Conservation (phyloP, 2,888 invertebrate genomes). For the Plebejus anna region DNA sequence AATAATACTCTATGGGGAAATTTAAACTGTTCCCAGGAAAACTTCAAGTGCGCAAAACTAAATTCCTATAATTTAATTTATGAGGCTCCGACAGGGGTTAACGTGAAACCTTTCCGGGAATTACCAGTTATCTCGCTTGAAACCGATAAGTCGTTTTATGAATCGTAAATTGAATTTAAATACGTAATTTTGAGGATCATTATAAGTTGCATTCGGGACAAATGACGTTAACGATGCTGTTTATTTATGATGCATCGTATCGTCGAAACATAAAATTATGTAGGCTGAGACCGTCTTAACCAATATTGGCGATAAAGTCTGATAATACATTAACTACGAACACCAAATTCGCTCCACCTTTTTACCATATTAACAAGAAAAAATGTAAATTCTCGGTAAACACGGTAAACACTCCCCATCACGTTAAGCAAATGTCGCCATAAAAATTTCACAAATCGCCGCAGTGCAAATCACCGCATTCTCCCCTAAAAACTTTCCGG, state of each 20-base stretch:
- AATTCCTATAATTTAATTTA: slow-evolving; percentile 25
- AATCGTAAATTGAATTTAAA: slow-evolving; percentile 1
- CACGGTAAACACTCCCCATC: not conserved
- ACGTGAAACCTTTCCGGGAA: not conserved
- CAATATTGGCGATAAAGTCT: not conserved
- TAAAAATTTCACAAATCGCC: slow-evolving; percentile 38
- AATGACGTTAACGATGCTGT: not conserved
- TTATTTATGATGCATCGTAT: slow-evolving; percentile 5
- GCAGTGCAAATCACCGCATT: slow-evolving; percentile 37
- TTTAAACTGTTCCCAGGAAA: slow-evolving; percentile 45
- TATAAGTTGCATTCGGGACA: not conserved
- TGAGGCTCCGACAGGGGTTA: not conserved
- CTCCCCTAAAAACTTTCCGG: slow-evolving; percentile 37
- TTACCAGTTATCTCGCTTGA: not conserved
- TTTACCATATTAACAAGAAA: not conserved
- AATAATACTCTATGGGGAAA: slow-evolving; percentile 68
- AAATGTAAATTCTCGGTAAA: not conserved
- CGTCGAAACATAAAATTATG: not conserved
- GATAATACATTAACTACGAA: not conserved
- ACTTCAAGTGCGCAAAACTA: slow-evolving; percentile 36
- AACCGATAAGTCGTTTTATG: slow-evolving; percentile 3
- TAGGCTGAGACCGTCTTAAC: not conserved
- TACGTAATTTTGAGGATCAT: not conserved
- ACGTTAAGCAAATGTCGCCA: slow-evolving; percentile 35
- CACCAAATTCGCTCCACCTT: not conserved